These are phyloP conservation scores for Sinocyclocheilus anophthalmus DNA, from an alignment of 2,113 vertebrate genomes.

Conservation along the genomic window DNA sequence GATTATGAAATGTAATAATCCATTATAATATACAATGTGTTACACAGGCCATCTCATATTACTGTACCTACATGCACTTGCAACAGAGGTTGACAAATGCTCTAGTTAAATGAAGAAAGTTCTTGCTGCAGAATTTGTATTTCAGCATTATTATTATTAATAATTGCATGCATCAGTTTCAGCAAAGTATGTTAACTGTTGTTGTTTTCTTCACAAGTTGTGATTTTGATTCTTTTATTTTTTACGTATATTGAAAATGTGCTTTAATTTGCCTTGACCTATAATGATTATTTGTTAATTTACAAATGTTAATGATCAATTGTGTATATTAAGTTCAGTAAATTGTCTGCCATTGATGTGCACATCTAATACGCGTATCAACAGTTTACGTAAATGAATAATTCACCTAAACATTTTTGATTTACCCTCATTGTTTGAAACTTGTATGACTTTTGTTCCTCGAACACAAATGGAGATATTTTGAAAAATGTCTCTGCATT, in stretches of 20 bases:
- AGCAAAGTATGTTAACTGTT: background rate
- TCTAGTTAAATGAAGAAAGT: background rate
- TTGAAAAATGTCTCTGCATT: too few relatives aligned
- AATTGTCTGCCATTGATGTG: background rate
- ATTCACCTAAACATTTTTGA: background rate
- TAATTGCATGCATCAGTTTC: background rate
- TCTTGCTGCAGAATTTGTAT: background rate
- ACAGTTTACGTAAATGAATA: too few relatives aligned
- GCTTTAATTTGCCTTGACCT: background rate
- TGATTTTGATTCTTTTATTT: background rate
- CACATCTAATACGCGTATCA: background rate
- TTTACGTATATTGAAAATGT: background rate
- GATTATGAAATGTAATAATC: background rate
- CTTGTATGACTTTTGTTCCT: too few relatives aligned
- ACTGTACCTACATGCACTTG: background rate
- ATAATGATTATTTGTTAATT: background rate
- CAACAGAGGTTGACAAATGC: background rate
- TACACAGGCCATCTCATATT: background rate
- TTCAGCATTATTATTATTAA: background rate
- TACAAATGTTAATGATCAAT: background rate
- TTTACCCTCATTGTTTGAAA: background rate
- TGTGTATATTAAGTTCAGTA: too few relatives aligned
- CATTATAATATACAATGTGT: slow-evolving; percentile 1
- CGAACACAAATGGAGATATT: too few relatives aligned
- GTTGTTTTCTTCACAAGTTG: background rate